Evolutionary conservation across 2,888 invertebrate species (phyloP), one percentile per base, ranked within the genome.

Genomic region (Apantesis nais): DNA sequence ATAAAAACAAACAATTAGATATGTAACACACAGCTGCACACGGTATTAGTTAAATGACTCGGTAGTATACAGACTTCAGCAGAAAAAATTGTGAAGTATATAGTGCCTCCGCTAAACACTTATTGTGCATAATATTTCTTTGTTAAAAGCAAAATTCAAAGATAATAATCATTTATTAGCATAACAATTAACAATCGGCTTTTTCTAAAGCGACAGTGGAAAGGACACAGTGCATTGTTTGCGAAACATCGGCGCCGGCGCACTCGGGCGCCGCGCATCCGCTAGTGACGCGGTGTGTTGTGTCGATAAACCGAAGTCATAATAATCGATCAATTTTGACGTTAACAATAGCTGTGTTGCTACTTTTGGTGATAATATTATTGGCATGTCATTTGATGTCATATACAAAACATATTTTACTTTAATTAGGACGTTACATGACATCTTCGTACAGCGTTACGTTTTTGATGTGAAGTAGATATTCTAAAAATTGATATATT

Each of bases 151-250:
- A 73, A 77, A 86, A 84, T 82, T 80, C 72, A 31, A 68, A 73
- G 84, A 85, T 88, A 84, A 83, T 83, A 82, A 86, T 84, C 77
- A 74, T 71, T 75, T 76, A 89, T 90, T 90, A 86, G 86, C 90
- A 91, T 89, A 90, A 90, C 91, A 92, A 91, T 92, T 90, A 91
- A 90, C 89, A 88, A 89, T 87, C 86, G 86, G 84, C 86, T 83
- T 86, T 92, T 91, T 87, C 83, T 86, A 86, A 89, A 88, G 86
- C 85, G 83, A 79, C 81, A 82, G 79, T 85, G 84, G 78, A 88
- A 88, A 86, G 87, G 90, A 88, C 88, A 83, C 74, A 70, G 75
- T 83, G 90, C 90, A 93, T 94, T 94, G 93, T 94, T 92, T 90
- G 91, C 88, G 87, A 88, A 87, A 87, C 83, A 71, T 74, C 84